These are phyloP conservation scores for Andrena haemorrhoa DNA, from an alignment of 2,888 invertebrate genomes.

Conservation along the genomic window DNA sequence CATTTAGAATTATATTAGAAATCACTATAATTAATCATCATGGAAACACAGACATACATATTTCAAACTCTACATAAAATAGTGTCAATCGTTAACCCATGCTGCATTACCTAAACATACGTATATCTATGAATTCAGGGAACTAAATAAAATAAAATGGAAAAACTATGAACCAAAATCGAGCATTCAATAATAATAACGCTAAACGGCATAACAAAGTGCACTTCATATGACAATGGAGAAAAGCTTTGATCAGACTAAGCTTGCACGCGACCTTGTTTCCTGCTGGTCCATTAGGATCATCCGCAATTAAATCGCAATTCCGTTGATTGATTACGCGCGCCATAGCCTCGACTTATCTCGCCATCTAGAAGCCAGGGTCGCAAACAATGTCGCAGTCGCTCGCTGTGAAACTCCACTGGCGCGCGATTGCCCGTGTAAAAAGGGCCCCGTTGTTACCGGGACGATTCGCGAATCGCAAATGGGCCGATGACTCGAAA, in stretches of 20 bases:
- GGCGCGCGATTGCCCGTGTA: neutral
- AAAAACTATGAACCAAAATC: too few species aligned
- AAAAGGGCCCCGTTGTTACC: neutral
- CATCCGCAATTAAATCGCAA: constrained; percentile 16
- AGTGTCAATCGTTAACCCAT: too few species aligned
- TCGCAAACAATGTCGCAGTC: neutral
- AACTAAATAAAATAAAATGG: too few species aligned
- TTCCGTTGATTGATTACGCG: constrained; percentile 11
- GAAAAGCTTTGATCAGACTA: neutral
- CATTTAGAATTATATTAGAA: too few species aligned
- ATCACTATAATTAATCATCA: too few species aligned
- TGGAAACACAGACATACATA: too few species aligned
- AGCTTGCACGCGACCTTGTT: neutral
- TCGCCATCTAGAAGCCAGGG: neutral
- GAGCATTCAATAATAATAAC: too few species aligned
- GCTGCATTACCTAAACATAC: too few species aligned
- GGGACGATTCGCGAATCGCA: neutral
- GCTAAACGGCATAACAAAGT: too few species aligned
- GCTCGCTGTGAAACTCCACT: neutral
- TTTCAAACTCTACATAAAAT: too few species aligned
- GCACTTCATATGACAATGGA: neutral
- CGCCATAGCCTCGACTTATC: neutral
- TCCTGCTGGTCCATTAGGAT: neutral
- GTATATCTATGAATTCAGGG: too few species aligned
- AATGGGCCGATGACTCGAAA: constrained; percentile 7